A percentile compares a stretch with the other conserved stretches of the same genome.
These are phyloP conservation scores for Drosophila suzukii DNA, from an alignment of 1,140 invertebrate species.

Conservation along the genomic window DNA sequence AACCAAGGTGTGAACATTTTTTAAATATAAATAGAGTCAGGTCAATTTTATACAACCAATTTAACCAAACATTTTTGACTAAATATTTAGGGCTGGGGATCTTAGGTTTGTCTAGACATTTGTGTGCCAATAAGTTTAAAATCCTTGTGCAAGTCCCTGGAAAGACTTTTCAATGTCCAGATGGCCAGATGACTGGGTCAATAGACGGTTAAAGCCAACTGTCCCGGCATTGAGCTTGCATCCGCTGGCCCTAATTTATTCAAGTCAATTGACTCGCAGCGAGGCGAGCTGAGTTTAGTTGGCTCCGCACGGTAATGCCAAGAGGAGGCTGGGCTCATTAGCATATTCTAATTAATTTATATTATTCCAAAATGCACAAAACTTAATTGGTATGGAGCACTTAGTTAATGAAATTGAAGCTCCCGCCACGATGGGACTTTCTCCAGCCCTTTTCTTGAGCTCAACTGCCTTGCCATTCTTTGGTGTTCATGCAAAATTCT, in stretches of 20 bases:
- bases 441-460: not conserved
- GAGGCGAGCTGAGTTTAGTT: conserved; percentile 10
- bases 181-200: conserved; percentile 12
- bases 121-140: conserved; percentile 4
- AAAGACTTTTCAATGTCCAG: conserved; percentile 3
- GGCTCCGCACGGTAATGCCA: conserved; percentile 18
- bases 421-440: conserved; percentile 11
- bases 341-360: conserved; percentile 83
- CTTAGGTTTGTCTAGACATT: conserved; percentile 3
- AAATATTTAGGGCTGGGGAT: conserved; percentile 1
- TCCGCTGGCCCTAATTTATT: conserved; percentile 70
- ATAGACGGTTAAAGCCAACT: conserved; percentile 44
- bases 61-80: conserved; percentile 4
- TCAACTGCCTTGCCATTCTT: not conserved
- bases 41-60: not conserved
- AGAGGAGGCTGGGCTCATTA: conserved; percentile 56
- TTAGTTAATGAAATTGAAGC: conserved; percentile 82
- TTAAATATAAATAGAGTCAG: not conserved
- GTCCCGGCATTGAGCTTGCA: conserved; percentile 54
- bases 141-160: conserved; percentile 30
- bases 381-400: conserved; percentile 79
- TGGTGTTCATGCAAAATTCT: conserved; percentile 31
- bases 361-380: conserved; percentile 81
- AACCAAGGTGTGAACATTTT: not conserved
- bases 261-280: conserved; percentile 73